Percentiles rank a stretch among this genome's conserved stretches.
Conservation (phyloP, 2,797 vertebrate species). For the Sebastes aleutianus region DNA sequence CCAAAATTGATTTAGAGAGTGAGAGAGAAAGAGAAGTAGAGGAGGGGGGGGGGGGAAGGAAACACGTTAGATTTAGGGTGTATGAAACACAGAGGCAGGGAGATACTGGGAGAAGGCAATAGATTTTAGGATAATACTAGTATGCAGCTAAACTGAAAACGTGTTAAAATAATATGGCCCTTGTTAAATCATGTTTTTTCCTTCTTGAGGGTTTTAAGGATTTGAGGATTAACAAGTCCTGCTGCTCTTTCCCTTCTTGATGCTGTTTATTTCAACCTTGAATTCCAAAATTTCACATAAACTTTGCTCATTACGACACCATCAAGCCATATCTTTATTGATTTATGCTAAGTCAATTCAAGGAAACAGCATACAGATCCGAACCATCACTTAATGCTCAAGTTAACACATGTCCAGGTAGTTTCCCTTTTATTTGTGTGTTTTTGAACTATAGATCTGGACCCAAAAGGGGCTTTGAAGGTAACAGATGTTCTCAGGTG, state of each 20-base stretch:
- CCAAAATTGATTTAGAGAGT: conserved; percentile 79
- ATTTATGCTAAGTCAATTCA: conserved; percentile 30
- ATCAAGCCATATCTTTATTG: conserved; percentile 43
- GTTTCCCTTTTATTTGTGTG: background rate
- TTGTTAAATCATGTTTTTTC: conserved; percentile 62
- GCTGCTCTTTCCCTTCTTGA: conserved; percentile 42
- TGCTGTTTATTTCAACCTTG: conserved; percentile 66
- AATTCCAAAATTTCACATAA: conserved; percentile 63
- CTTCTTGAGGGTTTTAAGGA: conserved; percentile 58
- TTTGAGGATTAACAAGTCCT: conserved; percentile 65
- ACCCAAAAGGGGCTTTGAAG: background rate
- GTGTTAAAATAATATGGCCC: conserved; percentile 62
- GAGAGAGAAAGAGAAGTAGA: conserved; percentile 57
- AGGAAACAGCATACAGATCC: background rate
- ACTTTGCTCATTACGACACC: conserved; percentile 42
- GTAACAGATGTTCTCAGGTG: conserved; percentile 9
- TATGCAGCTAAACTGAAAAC: conserved; percentile 54
- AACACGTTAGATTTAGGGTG: conserved; percentile 54
- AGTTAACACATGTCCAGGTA: background rate
- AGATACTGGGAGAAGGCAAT: conserved; percentile 37
- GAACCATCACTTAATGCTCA: background rate
- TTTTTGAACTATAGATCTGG: background rate
- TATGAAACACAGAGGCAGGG: conserved; percentile 47
- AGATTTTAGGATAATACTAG: conserved; percentile 58
- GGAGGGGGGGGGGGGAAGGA: conserved; percentile 4